Base-by-base conservation (phyloP, 2,797 vertebrate species). In the Halcyon smyrnensis region DNA sequence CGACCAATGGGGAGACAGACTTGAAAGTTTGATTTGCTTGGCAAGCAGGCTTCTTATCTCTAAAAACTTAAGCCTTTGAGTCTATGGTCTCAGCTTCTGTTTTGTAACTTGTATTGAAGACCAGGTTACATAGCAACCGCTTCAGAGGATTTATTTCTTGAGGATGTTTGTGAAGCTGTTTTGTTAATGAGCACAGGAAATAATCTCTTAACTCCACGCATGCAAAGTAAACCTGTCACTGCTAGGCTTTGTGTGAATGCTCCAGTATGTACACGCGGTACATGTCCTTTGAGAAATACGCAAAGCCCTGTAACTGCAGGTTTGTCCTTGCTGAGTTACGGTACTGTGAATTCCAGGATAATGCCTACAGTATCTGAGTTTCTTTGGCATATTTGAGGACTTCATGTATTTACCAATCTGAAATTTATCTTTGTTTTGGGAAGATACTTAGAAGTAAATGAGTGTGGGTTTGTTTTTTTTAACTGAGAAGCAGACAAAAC, bases 71-170 rank as follows among this genome's bases (percentile, higher is more conserved):
- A 0, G 4, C 30, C 8, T 69, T 41, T 64, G 18, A 23, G 30
- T 27, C 20, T 39, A 19, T 11, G 19, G 12, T 51, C 45, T 71
- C 77, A 18, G 17, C 16, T 67, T 5, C 19, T 59, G 12, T 11
- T 75, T 56, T n/a, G 2, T 68, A 5, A 48, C 19, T 79, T 43
- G 8, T 28, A 9, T n/a, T 37, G 43, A 78, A 73, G 34, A 25
- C 12, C 36, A 69, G 57, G 34, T 75, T 87, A 87, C 30, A 12
- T 48, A 87, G 68, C 74, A 87, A 15, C 28, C 28, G 9, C 39
- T 94, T 69, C 20, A 32, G 63, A 84, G 36, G 51, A 39, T 84
- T 60, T 79, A n/a, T 83, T 87, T 90, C 43, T 74, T 54, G 39
- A 83, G 73, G 16, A 14, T 65, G 24, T 50, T 32, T 21, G 36